Evolutionary conservation across 92 coral and sea anemone genomes (phyloP), one percentile per base, ranked within the genome.

Genomic region (Nematostella vectensis): DNA sequence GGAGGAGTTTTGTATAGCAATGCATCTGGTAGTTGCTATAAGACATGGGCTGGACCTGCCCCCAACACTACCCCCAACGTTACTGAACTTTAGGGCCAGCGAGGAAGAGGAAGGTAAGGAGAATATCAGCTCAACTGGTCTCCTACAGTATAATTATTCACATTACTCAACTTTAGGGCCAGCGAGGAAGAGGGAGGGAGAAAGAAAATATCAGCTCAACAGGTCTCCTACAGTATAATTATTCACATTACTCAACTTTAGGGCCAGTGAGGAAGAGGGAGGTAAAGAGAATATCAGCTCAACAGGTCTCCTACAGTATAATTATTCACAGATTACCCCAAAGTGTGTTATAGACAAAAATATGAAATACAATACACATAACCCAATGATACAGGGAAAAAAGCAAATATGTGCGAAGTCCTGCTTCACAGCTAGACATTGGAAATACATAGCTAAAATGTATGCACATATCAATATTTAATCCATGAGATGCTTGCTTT

Each of bases 171-270:
- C 62, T 38, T 24, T 29, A 27, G 54, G 4, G 45, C 20, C 19
- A 27, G 98, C 98, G 4, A 91, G 86, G 98, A 95, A 91, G 63
- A 74, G 86, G 8, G 98, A 86, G 8, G 98, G 86, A 29, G 98
- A 95, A 3, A 31, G 85, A 27, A 69, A 95, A 23, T 95, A 91
- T 78, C 95, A 95, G 29, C 50, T 91, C 53, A 95, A 91, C 15
- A 68, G 85, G 27, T 95, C 98, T 0, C 29, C 74, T 12, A 71
- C 70, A 8, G 64, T 91, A 27, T 93, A 95, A 16, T 62, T 55
- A 29, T n/a, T n/a, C n/a, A 76, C 71, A 33, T 55, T 91, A 58
- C 50, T 82, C 31, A 65, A 24, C 62, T 38, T 24, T 29, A 27
- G 54, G 4, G 45, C 20, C 19, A 31, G 26, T 12, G 29, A n/a